phyloP scores from a whole-genome alignment of 2,888 invertebrate genomes.

The Petrolisthes cinctipes region DNA sequence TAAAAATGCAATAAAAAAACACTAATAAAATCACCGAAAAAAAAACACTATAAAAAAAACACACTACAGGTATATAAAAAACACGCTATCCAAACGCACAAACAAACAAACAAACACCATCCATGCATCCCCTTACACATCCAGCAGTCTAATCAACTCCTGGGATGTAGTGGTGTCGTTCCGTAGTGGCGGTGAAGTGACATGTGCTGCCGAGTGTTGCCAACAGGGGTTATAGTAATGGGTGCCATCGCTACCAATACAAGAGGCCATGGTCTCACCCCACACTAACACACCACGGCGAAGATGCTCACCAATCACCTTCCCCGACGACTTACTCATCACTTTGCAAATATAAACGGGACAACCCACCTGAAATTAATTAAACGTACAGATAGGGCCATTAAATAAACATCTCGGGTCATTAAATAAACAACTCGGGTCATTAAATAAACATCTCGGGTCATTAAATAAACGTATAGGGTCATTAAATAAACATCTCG shows the following conservation, averaged over 20 bases:
- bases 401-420: too few relatives aligned
- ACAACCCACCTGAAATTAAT: slow-evolving; percentile 77
- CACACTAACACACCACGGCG: slow-evolving; percentile 77
- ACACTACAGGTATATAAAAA: background rate
- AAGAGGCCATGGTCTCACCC: slow-evolving; percentile 92
- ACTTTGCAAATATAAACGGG: slow-evolving; percentile 94
- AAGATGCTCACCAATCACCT: slow-evolving; percentile 79
- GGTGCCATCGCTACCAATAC: slow-evolving; percentile 81
- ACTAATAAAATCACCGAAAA: background rate
- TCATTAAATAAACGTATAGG: too few relatives aligned
- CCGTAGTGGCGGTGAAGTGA: slow-evolving; percentile 95
- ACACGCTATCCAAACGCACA: background rate
- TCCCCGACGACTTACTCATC: slow-evolving; percentile 92
- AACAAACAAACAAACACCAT: background rate
- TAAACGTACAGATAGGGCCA: too few relatives aligned
- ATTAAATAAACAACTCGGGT: too few relatives aligned
- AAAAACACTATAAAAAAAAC: background rate
- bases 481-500: too few relatives aligned
- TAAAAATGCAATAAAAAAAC: too few relatives aligned
- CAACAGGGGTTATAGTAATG: slow-evolving; percentile 88
- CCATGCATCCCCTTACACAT: slow-evolving; percentile 55
- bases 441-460: too few relatives aligned
- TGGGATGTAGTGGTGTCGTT: too few relatives aligned
- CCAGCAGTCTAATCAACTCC: slow-evolving; percentile 48
- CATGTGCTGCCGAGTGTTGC: slow-evolving; percentile 92